A percentile compares a stretch with the other conserved stretches of the same genome.
Conservation (phyloP, 2,113 vertebrate genomes). For the Natator depressus region DNA sequence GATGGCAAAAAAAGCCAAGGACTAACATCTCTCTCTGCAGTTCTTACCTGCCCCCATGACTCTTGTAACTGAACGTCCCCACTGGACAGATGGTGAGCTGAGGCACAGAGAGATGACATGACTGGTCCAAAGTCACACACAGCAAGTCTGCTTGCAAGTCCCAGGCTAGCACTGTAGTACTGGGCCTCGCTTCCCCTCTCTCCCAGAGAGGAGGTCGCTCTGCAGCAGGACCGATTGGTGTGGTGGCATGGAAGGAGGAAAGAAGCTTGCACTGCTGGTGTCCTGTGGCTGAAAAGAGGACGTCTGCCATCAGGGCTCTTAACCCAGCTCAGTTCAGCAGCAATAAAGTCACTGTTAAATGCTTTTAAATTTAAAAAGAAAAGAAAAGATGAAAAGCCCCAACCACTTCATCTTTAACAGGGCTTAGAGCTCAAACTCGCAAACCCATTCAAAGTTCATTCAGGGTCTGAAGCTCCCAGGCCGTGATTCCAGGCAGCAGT, state of each 20-base stretch:
- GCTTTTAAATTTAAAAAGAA: no score
- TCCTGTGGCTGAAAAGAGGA: not conserved
- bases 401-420: not conserved
- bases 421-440: not conserved
- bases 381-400: not conserved
- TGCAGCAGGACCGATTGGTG: not conserved
- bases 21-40: not conserved
- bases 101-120: no score
- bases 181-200: no score
- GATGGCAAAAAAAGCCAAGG: not conserved
- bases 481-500: not conserved
- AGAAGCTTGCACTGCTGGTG: not conserved
- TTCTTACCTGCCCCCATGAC: not conserved
- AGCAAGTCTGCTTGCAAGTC: not conserved
- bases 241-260: accelerated
- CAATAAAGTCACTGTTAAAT: not conserved
- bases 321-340: not conserved
- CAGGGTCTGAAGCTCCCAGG: not conserved
- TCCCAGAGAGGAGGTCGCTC: not conserved
- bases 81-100: not conserved
- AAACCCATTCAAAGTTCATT: not conserved
- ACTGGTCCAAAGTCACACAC: not conserved
- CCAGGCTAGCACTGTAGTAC: not conserved
- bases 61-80: not conserved
- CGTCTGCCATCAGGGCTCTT: not conserved